phyloP scores from a whole-genome alignment of 1,140 invertebrate genomes.

The Drosophila asahinai region DNA sequence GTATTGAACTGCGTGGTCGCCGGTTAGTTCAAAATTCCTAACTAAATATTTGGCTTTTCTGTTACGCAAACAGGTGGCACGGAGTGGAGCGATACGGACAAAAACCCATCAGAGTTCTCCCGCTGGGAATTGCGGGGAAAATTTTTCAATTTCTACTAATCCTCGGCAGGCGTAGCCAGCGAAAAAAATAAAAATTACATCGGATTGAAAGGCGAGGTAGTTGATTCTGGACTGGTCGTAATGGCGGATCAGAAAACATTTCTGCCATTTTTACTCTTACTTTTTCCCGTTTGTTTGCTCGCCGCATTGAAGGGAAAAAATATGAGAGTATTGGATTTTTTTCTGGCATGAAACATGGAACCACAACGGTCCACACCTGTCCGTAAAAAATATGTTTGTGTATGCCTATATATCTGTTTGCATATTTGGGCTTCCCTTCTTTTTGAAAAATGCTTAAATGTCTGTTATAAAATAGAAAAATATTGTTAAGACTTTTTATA shows the following conservation, averaged over 20 bases:
- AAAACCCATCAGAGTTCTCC: slow-evolving; percentile 16
- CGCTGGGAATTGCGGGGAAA: slow-evolving; percentile 19
- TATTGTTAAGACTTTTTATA: neutral
- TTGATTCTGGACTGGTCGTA: slow-evolving; percentile 25
- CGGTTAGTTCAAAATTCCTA: slow-evolving; percentile 62
- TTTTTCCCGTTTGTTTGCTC: slow-evolving; percentile 46
- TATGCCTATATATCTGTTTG: neutral
- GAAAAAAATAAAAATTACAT: slow-evolving; percentile 58
- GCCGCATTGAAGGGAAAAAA: slow-evolving; percentile 22
- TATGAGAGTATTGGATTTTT: slow-evolving; percentile 12
- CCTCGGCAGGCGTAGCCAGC: slow-evolving; percentile 39
- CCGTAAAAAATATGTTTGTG: slow-evolving; percentile 10
- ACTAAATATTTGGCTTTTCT: slow-evolving; percentile 75
- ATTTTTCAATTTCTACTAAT: slow-evolving; percentile 77
- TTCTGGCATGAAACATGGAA: slow-evolving; percentile 13
- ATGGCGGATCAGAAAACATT: slow-evolving; percentile 36
- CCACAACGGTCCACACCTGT: slow-evolving; percentile 5
- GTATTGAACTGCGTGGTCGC: slow-evolving; percentile 22
- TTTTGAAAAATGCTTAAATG: neutral
- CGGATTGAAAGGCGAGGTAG: slow-evolving; percentile 47
- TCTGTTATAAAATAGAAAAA: too few species aligned
- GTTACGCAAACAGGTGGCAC: slow-evolving; percentile 43
- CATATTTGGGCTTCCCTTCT: neutral
- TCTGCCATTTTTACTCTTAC: slow-evolving; percentile 31
- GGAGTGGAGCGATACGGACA: too few species aligned